Percentiles rank a stretch among this genome's conserved stretches.
These are phyloP conservation scores for Torymus tubicola DNA, from an alignment of 2,888 invertebrate species.

Conservation along the genomic window DNA sequence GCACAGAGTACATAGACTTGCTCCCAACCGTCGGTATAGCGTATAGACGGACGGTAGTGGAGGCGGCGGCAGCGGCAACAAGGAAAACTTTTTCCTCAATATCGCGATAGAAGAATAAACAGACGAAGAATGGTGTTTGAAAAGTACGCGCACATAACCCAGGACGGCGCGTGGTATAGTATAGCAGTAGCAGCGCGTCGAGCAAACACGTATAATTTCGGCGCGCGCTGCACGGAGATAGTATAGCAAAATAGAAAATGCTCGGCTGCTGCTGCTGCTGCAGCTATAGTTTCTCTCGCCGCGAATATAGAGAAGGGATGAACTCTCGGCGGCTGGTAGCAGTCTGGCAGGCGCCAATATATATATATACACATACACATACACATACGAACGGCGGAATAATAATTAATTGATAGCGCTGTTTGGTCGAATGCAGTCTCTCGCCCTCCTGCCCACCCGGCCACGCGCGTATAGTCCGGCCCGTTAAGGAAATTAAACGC, in stretches of 20 bases:
- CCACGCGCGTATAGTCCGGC: conserved; percentile 58
- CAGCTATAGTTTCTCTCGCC: background rate
- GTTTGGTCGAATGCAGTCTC: conserved; percentile 62
- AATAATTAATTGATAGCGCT: conserved; percentile 69
- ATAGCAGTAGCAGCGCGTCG: background rate
- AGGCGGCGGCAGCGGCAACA: too few relatives aligned
- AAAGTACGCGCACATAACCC: background rate
- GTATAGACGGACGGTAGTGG: too few relatives aligned
- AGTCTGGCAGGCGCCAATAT: conserved; percentile 25
- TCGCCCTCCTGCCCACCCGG: background rate
- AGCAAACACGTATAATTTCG: conserved; percentile 6
- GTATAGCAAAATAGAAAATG: conserved; percentile 24
- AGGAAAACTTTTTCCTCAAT: background rate
- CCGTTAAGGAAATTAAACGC: conserved; percentile 69
- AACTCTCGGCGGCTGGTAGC: background rate
- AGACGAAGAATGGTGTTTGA: background rate
- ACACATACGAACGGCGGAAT: conserved; percentile 54
- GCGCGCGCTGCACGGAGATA: background rate
- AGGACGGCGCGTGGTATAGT: background rate
- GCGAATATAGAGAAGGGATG: background rate
- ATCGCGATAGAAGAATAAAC: background rate
- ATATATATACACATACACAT: background rate
- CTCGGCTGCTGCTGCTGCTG: background rate
- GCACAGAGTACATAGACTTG: too few relatives aligned
- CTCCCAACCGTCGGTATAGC: too few relatives aligned